Evolutionary conservation across 2,113 vertebrate species (phyloP), one percentile per base, ranked within the genome.

Genomic region (Mus musculus): DNA sequence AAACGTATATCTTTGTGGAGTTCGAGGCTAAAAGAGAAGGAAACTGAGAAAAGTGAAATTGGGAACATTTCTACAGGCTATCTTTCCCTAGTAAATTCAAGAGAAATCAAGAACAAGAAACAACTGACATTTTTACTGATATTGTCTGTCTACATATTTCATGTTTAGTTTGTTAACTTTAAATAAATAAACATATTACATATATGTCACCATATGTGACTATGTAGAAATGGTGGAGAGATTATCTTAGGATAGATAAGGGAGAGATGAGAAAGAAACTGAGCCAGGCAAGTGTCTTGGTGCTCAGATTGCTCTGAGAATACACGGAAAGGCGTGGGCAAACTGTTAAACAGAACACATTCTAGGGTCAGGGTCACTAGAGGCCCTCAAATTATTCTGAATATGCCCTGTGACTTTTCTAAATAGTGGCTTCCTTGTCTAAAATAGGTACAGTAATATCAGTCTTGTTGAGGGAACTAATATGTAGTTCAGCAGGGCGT

Each of bases 91-190:
- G 73, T 67, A 63, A 92, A 65, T 76, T 85, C 75, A 92, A 82
- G n/a, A 94, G 26, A 30, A 88, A 91, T 87, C 4, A 42, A 89
- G 22, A 94, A 30, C 49, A 7, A 88, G 92, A 88, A 76, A 67
- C 5, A 54, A 3, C 30, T 86, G 16, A 49, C 9, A 73, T 78
- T 95, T 95, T 87, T 3, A 54, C 86, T 52, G 7, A 71, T 67
- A n/a, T 77, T 63, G 71, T 52, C 52, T 63, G 71, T 52, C 52
- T n/a, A 85, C 72, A 12, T 75, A 61, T 82, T 59, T 85, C 78
- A 94, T 88, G 91, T 97, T 95, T 46, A 52, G 6, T 71, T 89
- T 78, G 33, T 86, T 90, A 28, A n/a, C 81, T 75, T 69, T 88
- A 59, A 56, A 30, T 28, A 63, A 91, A 2, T 84, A 13, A 33